Conservation (phyloP, 2,888 invertebrate species). For the Bimastos eiseni region DNA sequence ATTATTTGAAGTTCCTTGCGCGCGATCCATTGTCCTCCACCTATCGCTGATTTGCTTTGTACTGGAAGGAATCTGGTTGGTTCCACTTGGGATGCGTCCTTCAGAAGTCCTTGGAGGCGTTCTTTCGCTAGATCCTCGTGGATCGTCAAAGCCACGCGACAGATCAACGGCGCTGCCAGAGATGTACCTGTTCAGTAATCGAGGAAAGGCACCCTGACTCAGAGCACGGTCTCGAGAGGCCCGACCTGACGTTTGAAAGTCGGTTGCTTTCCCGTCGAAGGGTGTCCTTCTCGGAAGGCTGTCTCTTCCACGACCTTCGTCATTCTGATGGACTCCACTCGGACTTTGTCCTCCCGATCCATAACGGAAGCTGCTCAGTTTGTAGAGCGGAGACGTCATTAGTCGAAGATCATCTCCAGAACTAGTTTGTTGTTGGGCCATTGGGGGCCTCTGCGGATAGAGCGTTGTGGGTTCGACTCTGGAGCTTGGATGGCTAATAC, state of each 20-base stretch:
- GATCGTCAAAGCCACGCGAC: background rate
- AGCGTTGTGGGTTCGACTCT: background rate
- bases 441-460: background rate
- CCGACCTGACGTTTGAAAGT: background rate
- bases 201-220: background rate
- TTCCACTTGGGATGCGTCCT: background rate
- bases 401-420: background rate
- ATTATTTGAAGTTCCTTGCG: background rate
- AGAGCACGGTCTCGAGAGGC: background rate
- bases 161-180: background rate
- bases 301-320: background rate
- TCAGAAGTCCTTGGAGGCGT: background rate
- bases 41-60: background rate
- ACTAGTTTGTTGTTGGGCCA: background rate
- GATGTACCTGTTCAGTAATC: background rate
- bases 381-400: background rate
- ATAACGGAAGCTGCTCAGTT: background rate
- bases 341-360: background rate
- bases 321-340: background rate
- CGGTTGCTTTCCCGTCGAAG: background rate
- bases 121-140: background rate
- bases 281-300: background rate
- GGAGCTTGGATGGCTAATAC: background rate
- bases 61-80: background rate
- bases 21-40: background rate